phyloP scores from a whole-genome alignment of 2,888 invertebrate genomes.

The Atethmia centrago region DNA sequence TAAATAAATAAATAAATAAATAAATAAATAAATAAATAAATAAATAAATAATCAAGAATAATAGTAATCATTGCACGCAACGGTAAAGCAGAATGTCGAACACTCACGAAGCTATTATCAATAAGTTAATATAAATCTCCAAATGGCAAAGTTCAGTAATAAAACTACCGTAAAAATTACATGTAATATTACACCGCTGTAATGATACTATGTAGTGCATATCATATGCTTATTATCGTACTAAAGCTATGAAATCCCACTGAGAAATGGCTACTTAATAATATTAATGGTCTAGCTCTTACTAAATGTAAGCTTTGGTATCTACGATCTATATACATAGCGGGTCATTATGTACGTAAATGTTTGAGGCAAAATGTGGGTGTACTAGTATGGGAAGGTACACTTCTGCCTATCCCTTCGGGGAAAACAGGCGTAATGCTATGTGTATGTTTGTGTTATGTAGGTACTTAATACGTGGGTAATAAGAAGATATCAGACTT shows the following conservation, averaged over 20 bases:
- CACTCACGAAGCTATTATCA: not conserved
- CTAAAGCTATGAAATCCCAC: conserved; percentile 27
- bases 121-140: conserved; percentile 27
- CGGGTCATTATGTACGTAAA: not conserved
- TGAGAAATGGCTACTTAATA: conserved; percentile 47
- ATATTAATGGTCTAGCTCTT: conserved; percentile 42
- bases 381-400: not conserved
- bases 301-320: conserved; percentile 14
- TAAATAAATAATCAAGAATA: no score
- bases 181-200: conserved; percentile 25
- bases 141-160: conserved; percentile 45
- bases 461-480: not conserved
- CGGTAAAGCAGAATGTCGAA: not conserved
- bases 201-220: conserved; percentile 24
- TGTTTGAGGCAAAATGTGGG: not conserved
- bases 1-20: no score
- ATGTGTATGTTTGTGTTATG: not conserved
- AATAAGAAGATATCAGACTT: not conserved
- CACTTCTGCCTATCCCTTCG: not conserved
- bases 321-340: not conserved
- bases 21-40: no score
- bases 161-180: conserved; percentile 49
- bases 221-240: conserved; percentile 37
- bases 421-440: not conserved
- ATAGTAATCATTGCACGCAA: no score